Evolutionary conservation across 2,888 invertebrate genomes (phyloP).

Genomic region (Odontocolon sp.): DNA sequence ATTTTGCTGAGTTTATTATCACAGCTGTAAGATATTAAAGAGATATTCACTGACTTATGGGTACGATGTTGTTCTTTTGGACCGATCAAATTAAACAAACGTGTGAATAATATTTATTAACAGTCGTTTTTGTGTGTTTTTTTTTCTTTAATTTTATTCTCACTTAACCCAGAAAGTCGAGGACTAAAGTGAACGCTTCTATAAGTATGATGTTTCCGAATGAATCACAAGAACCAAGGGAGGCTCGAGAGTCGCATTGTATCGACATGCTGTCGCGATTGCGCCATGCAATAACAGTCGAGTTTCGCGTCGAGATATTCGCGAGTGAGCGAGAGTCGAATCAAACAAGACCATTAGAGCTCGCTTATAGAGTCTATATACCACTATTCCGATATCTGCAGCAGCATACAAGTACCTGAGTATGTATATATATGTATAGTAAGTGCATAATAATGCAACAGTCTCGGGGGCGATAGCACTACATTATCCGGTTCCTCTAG

Average conservation of each 20-base stretch:
- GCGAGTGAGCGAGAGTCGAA: too few relatives aligned
- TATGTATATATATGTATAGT: too few relatives aligned
- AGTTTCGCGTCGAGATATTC: conserved; percentile 42
- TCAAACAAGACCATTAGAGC: conserved; percentile 52
- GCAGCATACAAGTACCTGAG: too few relatives aligned
- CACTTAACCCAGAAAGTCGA: not conserved
- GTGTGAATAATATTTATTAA: too few relatives aligned
- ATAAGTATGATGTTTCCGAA: conserved; percentile 24
- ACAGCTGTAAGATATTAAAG: too few relatives aligned
- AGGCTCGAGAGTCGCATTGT: conserved; percentile 29
- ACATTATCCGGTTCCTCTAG: conserved; percentile 29
- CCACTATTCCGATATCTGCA: too few relatives aligned
- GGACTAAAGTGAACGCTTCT: not conserved
- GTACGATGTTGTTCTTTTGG: not conserved
- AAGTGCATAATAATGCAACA: conserved; percentile 1
- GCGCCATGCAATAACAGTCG: conserved; percentile 34
- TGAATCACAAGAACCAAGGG: conserved; percentile 30
- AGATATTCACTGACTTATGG: too few relatives aligned
- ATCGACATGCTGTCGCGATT: conserved; percentile 32
- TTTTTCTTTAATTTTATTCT: too few relatives aligned
- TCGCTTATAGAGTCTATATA: too few relatives aligned
- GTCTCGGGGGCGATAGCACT: not conserved
- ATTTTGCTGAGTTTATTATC: too few relatives aligned
- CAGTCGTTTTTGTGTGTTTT: too few relatives aligned
- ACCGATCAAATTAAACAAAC: conserved; percentile 25